phyloP scores from a whole-genome alignment of 64 coral and sea anemone species.

The Stylophora pistillata region DNA sequence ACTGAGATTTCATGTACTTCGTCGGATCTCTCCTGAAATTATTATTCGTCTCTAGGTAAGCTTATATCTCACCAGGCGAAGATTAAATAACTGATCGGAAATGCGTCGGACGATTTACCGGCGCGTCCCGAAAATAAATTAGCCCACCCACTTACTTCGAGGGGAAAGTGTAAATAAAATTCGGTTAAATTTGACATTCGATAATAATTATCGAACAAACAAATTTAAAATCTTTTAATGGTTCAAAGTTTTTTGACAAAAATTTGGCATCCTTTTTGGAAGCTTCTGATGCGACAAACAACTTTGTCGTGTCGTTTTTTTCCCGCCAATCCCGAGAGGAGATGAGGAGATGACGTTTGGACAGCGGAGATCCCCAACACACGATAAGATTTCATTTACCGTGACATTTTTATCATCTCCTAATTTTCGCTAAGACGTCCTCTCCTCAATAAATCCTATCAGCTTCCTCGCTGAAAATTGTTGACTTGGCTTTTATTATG shows the following conservation, averaged over 20 bases:
- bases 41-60: no score
- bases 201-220: not conserved
- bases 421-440: not conserved
- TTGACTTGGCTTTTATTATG: not conserved
- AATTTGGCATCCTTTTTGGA: not conserved
- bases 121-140: conserved; percentile 43
- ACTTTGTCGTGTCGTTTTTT: conserved; percentile 27
- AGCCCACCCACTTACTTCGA: conserved; percentile 13
- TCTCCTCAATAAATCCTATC: not conserved
- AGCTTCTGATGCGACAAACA: conserved; percentile 4
- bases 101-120: conserved; percentile 8
- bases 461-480: not conserved
- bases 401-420: not conserved
- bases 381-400: conserved; percentile 10
- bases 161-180: not conserved
- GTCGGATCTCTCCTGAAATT: no score
- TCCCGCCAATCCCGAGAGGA: conserved; percentile 31
- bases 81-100: not conserved
- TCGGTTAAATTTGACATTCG: not conserved
- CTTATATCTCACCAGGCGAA: not conserved
- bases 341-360: conserved; percentile 35
- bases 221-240: conserved; percentile 25
- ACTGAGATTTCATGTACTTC: not conserved
- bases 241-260: not conserved
- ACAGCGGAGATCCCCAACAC: conserved; percentile 50